Percentiles rank a stretch among this genome's conserved stretches.
These are phyloP conservation scores for Botia kubotai DNA, from an alignment of 2,797 vertebrate genomes.

Conservation along the genomic window DNA sequence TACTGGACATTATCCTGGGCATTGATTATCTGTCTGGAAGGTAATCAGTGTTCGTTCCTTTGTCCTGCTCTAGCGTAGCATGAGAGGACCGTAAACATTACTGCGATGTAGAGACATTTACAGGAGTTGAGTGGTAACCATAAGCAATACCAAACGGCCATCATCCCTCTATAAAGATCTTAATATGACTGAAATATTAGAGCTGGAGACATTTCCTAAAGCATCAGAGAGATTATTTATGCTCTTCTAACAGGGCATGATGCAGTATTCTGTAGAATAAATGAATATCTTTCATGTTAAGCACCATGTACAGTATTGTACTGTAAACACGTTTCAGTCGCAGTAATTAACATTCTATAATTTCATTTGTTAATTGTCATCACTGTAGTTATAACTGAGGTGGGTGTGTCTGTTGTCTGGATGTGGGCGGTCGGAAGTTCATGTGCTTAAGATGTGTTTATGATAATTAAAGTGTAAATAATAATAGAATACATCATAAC, in stretches of 20 bases:
- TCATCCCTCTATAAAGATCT: neutral
- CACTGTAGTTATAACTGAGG: neutral
- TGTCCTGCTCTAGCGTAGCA: constrained; percentile 26
- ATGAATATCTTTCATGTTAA: neutral
- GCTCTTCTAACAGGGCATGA: neutral
- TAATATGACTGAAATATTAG: neutral
- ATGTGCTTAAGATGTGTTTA: neutral
- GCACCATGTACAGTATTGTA: neutral
- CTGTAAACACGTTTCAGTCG: no score
- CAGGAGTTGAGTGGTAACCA: constrained; percentile 7
- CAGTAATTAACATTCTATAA: neutral
- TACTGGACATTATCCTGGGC: neutral
- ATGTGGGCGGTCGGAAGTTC: neutral
- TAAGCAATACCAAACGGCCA: neutral
- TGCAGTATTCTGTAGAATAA: neutral
- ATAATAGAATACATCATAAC: no score
- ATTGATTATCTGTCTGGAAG: constrained; percentile 46
- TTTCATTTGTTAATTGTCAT: neutral
- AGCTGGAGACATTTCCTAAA: neutral
- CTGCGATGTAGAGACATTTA: constrained; percentile 26
- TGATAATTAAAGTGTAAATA: neutral
- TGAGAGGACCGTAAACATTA: neutral
- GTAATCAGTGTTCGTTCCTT: constrained; percentile 27
- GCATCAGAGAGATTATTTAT: neutral
- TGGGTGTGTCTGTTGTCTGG: neutral